Evolutionary conservation across 2,888 invertebrate genomes (phyloP), one percentile per base, ranked within the genome.

Genomic region (Leucophenga montana): DNA sequence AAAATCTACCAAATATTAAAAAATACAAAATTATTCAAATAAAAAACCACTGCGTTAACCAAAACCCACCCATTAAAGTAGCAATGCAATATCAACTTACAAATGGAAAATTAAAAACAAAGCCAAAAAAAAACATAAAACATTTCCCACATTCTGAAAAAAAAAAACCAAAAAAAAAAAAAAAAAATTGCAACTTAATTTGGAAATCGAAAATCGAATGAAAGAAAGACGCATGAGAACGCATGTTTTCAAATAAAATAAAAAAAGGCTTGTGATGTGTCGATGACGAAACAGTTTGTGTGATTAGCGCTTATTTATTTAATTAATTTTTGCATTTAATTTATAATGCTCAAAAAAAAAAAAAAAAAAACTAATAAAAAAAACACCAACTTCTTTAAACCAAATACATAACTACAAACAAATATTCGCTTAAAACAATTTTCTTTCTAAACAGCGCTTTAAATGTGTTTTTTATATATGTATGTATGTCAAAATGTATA

Each of bases 221-320:
- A 5, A 50, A 50, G 8, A 50, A 16, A 50, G 6, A n/a, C 6
- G n/a, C n/a, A 50, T 50, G 16, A n/a, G n/a, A 50, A 50, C 13
- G 50, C 8, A 27, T 27, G 4, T 39, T 11, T 39, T 39, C 8
- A 39, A 39, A 39, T 39, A 39, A 8, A 39, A 39, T 11, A 16
- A 20, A 46, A 64, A 20, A 64, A 48, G 48, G 46, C 62, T 64
- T 64, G 22, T 64, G 22, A 64, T 64, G 14, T 48, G 62, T 13
- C 11, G 18, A 20, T 54, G 54, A 56, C 27, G 27, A 27, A 56
- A 56, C 13, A 56, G 22, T 27, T 22, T 22, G 14, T 20, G 20
- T 64, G 16, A 46, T 46, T 64, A 20, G 48, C 48, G 62, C 62
- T 64, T 64, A 22, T 48, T 27, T 18, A 50, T 16, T 33, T 27